Conservation (phyloP, 1,140 invertebrate genomes). For the Cotesia vestalis region DNA sequence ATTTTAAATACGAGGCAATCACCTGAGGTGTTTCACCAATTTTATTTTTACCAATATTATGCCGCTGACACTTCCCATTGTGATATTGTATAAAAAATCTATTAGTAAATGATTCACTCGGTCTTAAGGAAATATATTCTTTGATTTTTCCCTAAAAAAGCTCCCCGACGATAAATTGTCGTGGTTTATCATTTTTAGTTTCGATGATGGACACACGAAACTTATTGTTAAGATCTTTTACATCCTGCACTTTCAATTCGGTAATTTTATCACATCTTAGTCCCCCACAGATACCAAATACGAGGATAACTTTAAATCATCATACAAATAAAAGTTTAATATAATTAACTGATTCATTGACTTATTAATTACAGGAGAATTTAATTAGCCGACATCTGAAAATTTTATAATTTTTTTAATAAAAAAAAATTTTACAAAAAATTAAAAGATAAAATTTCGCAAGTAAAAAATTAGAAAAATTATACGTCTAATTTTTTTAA, state of each 20-base stretch:
- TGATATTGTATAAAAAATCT: constrained; percentile 34
- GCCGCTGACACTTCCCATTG: constrained; percentile 23
- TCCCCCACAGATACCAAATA: constrained; percentile 2
- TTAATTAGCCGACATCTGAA: too few species aligned
- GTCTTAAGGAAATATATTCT: constrained; percentile 6
- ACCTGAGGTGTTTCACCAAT: constrained; percentile 24
- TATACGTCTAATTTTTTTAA: too few species aligned
- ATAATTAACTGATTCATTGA: too few species aligned
- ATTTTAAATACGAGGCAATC: constrained; percentile 20
- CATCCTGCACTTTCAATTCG: background rate
- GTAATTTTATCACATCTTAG: constrained; percentile 2
- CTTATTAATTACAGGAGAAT: too few species aligned
- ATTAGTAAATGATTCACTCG: constrained; percentile 18
- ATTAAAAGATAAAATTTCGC: too few species aligned
- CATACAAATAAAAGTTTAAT: background rate
- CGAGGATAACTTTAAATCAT: constrained; percentile 1
- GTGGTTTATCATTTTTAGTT: constrained; percentile 22
- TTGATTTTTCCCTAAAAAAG: constrained; percentile 20
- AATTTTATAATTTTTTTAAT: too few species aligned
- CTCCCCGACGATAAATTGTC: constrained; percentile 20
- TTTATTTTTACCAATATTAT: constrained; percentile 28
- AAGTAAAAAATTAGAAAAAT: too few species aligned
- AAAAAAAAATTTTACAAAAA: too few species aligned
- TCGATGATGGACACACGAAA: constrained; percentile 16
- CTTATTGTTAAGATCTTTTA: background rate